Base-by-base conservation (phyloP, 2,888 invertebrate species). In the Tineola bisselliella region DNA sequence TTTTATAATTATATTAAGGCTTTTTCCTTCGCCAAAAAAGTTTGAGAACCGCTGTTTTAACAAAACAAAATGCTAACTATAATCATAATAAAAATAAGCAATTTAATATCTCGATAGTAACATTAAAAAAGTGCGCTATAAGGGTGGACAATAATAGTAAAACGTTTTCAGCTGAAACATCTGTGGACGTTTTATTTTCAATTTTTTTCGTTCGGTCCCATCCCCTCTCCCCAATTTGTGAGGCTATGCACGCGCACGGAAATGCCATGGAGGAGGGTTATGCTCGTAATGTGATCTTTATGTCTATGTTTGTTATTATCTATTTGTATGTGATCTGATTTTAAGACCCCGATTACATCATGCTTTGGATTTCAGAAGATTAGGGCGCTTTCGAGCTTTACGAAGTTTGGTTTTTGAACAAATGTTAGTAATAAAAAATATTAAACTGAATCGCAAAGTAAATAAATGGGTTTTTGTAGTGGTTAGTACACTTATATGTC, bases 181-280 rank as follows among this genome's bases (percentile, higher is more conserved):
- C 56, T 56, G 56, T 12, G 56, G 25, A 56, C 15, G 18, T 56
- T 56, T 56, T 56, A 56, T 56, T 56, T 19, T 56, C 56, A 56
- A 56, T 56, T 56, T 56, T 30, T 52, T 56, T 25, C 12, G 25
- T 56, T 56, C 25, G 6, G 38, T n/a, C 38, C 11, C 10, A 38
- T 48, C 3, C 18, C 2, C 10, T 11, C 10, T 11, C 19, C 25
- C 19, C 33, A 58, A 17, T 58, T 25, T 33, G 58, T 10, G 17
- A 58, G 15, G 58, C 58, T 33, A 1, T 4, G 11, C 56, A 56
- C 56, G 56, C 19, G n/a, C 19, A 38, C 38, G 5, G 30, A 19
- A 56, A 56, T 3, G 13, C 56, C 25, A 56, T 56, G 19, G 19
- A 56, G 13, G 38, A 19, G 56, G 25, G 56, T 56, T n/a, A n/a